Base-by-base conservation (phyloP, 1,140 invertebrate species). In the Eumaeus atala region DNA sequence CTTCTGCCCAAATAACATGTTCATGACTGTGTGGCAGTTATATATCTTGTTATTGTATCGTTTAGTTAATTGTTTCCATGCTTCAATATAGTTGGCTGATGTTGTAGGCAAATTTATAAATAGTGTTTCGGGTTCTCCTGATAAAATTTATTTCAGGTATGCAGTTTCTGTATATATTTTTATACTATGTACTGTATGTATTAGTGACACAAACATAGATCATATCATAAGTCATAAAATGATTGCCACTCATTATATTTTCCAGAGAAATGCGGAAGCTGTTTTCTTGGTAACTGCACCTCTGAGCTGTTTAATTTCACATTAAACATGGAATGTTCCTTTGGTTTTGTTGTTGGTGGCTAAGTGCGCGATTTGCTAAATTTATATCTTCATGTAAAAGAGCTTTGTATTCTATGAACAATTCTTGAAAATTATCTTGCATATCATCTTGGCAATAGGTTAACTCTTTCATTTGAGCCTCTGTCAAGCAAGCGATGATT, bases 221-320 rank as follows among this genome's bases (percentile, higher is more conserved):
- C n/a, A n/a, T n/a, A n/a, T n/a, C n/a, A n/a, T n/a, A n/a, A n/a
- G 42, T 70, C 65, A 14, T 56, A 51, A 49, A 63, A 72, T 12
- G 61, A 58, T 35, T 67, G 68, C 68, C 68, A 70, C 17, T 72
- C 69, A 14, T 66, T 61, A 37, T 69, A 72, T 40, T 55, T 63
- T 0, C 66, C 64, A 9, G 0, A 48, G 35, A 72, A 72, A 9
- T 48, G 58, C 0, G 66, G 64, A 47, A 69, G 17, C 12, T 63
- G 9, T 12, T 67, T 67, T 16, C 14, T 42, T 0, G 60, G 67
- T n/a, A 70, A 44, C 33, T 55, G 62, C 16, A 64, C 44, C 18
- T 58, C 55, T 37, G n/a, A 28, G 3, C 18, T 34, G 28, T 35
- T 21, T 11, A 17, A 11, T 9, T n/a, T 48, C 9, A 12, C 9